Evolutionary conservation across 1,140 invertebrate species (phyloP), one percentile per base, ranked within the genome.

Genomic region (Reticulitermes speratus): DNA sequence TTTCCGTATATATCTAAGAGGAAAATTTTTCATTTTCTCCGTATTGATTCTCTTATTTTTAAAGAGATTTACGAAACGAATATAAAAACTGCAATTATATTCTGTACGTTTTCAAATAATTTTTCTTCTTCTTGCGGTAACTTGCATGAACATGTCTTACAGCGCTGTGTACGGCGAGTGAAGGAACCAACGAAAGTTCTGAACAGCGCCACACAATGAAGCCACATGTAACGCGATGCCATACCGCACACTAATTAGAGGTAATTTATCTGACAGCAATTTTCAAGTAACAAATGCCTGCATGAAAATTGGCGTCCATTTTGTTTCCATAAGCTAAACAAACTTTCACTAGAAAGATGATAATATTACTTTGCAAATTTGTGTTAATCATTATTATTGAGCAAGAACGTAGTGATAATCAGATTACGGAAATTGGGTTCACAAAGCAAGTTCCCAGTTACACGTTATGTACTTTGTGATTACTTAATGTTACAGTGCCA

Each of bases 231-330:
- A 75, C 14, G 6, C 14, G 65, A 75, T 25, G 65, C 65, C 65
- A 30, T 75, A 75, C 65, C 65, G 65, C 65, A 30, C 65, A 75
- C 65, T 75, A 75, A 75, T 75, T 75, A 75, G 65, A 75, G 65
- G 65, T 75, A 75, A 75, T 75, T 75, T 75, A 75, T 75, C 65
- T 75, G 65, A 25, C 65, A 75, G 65, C 65, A 75, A 75, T 75
- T 75, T 75, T 75, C 65, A 75, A 75, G 65, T 30, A 75, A 75
- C 65, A 75, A 75, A 75, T 75, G 65, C n/a, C 65, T 75, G 65
- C 65, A 30, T 25, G n/a, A 30, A 75, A 75, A 75, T 75, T 75
- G 65, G 65, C 65, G 65, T 75, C 65, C n/a, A 30, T 75, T 75
- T 75, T 75, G 65, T 75, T 75, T 75, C 65, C n/a, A 30, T 7